Percentiles rank a stretch among this genome's conserved stretches.
phyloP scores from a whole-genome alignment of 1,140 invertebrate species.

The Trichonephila clavata region DNA sequence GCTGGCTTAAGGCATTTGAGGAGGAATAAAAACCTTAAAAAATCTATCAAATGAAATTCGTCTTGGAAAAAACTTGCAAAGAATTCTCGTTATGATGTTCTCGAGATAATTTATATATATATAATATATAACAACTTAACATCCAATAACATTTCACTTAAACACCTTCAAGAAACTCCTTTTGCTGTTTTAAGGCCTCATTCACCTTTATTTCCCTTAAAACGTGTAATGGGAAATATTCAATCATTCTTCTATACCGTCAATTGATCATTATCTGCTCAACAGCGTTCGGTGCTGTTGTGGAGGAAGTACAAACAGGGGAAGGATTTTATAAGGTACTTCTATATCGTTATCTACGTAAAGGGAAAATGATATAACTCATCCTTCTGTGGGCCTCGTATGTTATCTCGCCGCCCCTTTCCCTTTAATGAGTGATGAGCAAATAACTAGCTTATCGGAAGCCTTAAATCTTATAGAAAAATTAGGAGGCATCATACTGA shows the following conservation, averaged over 20 bases:
- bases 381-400: constrained; percentile 42
- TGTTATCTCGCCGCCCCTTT: constrained; percentile 35
- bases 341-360: constrained; percentile 22
- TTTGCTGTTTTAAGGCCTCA: background rate
- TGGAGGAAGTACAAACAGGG: background rate
- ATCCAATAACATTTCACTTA: background rate
- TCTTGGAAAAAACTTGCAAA: no score
- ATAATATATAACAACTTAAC: background rate
- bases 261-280: constrained; percentile 28
- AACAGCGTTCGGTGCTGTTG: background rate
- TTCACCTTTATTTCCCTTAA: background rate
- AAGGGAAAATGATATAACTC: constrained; percentile 46
- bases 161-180: background rate
- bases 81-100: background rate
- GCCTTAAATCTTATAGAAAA: constrained; percentile 73
- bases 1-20: no score
- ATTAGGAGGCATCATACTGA: constrained; percentile 68
- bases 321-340: constrained; percentile 28
- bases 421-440: constrained; percentile 65
- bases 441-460: constrained; percentile 67
- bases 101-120: constrained; percentile 2
- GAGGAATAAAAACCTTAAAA: no score
- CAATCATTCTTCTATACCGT: background rate
- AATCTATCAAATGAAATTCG: no score
- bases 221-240: constrained; percentile 17